phyloP scores from a whole-genome alignment of 2,797 vertebrate species.

The Anguilla obscura region DNA sequence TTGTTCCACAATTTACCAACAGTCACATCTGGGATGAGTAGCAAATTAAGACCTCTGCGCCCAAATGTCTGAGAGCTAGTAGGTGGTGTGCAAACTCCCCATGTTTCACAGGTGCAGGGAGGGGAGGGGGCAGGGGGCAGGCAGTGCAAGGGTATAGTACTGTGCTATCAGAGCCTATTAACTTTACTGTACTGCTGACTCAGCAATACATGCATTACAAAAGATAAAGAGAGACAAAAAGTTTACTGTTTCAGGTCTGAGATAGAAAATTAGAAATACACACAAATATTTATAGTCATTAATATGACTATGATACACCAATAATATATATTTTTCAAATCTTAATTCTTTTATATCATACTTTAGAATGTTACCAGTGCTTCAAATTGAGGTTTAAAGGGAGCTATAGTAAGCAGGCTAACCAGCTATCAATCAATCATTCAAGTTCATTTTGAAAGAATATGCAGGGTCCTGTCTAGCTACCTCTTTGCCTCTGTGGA shows the following conservation, averaged over 20 bases:
- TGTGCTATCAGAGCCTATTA: not conserved
- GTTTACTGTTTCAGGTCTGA: slow-evolving; percentile 5
- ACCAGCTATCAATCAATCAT: not conserved
- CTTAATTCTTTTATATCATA: not conserved
- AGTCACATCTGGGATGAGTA: not conserved
- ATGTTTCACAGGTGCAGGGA: not conserved
- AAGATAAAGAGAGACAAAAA: not conserved
- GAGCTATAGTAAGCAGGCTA: not conserved
- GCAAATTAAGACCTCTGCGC: not conserved
- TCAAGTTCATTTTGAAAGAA: not conserved
- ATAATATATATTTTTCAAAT: not conserved
- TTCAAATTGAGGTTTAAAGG: not conserved
- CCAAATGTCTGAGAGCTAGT: not conserved
- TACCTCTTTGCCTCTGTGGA: not conserved
- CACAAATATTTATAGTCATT: not conserved
- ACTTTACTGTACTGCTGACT: not conserved
- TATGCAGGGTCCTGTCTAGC: not conserved
- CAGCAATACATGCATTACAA: not conserved
- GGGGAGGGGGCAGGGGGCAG: not conserved
- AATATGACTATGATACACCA: not conserved
- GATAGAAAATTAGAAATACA: not conserved
- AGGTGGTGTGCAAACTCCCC: not conserved
- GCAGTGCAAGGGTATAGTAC: not conserved
- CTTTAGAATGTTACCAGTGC: not conserved
- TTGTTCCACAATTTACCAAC: not conserved